phyloP scores from a whole-genome alignment of 2,888 invertebrate species.

The Sarcophaga rosellei region DNA sequence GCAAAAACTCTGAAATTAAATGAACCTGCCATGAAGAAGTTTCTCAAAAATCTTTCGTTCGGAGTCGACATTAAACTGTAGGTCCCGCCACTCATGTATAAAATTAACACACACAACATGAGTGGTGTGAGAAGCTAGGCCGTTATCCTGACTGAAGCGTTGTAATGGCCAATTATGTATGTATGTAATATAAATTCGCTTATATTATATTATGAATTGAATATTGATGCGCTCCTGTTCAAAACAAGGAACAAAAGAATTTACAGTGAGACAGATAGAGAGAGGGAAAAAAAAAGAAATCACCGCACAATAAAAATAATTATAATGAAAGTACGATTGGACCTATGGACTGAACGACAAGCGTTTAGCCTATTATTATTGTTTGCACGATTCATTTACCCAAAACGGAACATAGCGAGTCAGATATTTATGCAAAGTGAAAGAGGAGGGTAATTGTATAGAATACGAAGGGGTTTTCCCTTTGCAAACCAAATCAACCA shows the following conservation, averaged over 20 bases:
- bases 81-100: too few relatives aligned
- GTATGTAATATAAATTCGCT: too few relatives aligned
- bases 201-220: too few relatives aligned
- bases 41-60: too few relatives aligned
- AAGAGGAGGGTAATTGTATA: conserved; percentile 59
- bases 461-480: not conserved
- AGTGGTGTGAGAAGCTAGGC: too few relatives aligned
- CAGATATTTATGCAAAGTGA: conserved; percentile 29
- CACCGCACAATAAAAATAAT: conserved; percentile 80
- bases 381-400: not conserved
- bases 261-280: conserved; percentile 59
- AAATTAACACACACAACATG: too few relatives aligned
- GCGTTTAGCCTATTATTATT: conserved; percentile 36
- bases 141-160: too few relatives aligned
- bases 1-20: too few relatives aligned
- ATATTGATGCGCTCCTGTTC: conserved; percentile 12
- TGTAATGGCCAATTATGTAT: too few relatives aligned
- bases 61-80: too few relatives aligned
- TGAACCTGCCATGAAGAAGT: too few relatives aligned
- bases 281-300: conserved; percentile 69
- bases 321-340: conserved; percentile 77
- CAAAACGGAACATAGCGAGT: not conserved
- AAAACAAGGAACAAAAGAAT: conserved; percentile 21
- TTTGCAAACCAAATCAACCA: conserved; percentile 23
- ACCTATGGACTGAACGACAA: conserved; percentile 47